Conservation (phyloP, 30 jellyfish, hydroid and myxozoan genomes). For the Cassiopea xamachana region DNA sequence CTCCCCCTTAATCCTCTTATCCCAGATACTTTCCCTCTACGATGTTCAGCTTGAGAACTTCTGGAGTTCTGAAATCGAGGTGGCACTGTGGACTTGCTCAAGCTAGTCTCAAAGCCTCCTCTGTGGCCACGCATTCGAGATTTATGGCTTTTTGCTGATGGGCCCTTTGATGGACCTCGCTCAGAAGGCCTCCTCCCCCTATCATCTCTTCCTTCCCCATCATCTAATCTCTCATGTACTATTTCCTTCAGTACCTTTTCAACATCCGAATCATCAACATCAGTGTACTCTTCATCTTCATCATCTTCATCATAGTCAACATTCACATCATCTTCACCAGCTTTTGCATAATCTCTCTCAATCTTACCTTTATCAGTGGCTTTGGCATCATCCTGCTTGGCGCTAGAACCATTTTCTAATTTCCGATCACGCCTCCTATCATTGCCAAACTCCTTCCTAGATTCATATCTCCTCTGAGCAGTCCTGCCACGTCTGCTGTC, state of each 20-base stretch:
- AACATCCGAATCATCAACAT: slow-evolving; percentile 13
- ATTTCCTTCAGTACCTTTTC: slow-evolving; percentile 1
- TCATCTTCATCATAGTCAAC: slow-evolving; percentile 13
- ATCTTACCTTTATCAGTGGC: slow-evolving; percentile 20
- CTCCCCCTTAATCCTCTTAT: slow-evolving; percentile 63
- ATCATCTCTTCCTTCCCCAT: background rate
- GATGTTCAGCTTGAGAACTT: background rate
- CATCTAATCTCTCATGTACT: slow-evolving; percentile 10
- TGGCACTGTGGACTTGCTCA: slow-evolving; percentile 35
- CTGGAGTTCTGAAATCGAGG: slow-evolving; percentile 59
- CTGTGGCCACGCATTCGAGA: slow-evolving; percentile 41
- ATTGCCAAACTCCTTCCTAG: background rate
- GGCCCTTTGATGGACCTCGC: slow-evolving; percentile 45
- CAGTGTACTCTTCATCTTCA: slow-evolving; percentile 16
- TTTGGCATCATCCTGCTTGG: slow-evolving; percentile 4
- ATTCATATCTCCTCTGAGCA: slow-evolving; percentile 3
- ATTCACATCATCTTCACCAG: slow-evolving; percentile 8
- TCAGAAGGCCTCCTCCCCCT: background rate
- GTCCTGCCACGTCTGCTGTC: slow-evolving; percentile 44
- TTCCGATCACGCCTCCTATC: slow-evolving; percentile 10
- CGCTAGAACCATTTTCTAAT: background rate
- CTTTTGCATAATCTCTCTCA: slow-evolving; percentile 17
- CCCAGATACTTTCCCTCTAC: slow-evolving; percentile 53
- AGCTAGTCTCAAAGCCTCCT: slow-evolving; percentile 22
- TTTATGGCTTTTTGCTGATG: slow-evolving; percentile 27